A percentile compares a stretch with the other conserved stretches of the same genome.
Conservation (phyloP, 2,888 invertebrate genomes). For the Drosophila antonietae region DNA sequence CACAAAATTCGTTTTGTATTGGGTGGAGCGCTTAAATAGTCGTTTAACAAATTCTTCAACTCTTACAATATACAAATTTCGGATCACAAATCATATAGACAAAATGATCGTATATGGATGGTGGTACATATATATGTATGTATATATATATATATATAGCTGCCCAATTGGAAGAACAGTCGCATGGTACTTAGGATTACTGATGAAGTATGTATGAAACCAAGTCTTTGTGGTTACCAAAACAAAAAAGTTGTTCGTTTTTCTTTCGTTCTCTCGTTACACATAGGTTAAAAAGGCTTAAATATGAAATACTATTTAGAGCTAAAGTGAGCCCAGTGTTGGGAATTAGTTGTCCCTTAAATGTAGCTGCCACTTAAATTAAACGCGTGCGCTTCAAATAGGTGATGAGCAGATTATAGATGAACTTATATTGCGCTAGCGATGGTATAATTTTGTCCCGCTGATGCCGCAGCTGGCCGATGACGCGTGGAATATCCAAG, state of each 20-base stretch:
- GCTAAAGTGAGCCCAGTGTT: constrained; percentile 17
- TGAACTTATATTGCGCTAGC: constrained; percentile 94
- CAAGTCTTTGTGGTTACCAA: constrained; percentile 40
- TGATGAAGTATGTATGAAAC: constrained; percentile 17
- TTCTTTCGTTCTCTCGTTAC: constrained; percentile 6
- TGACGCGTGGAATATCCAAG: constrained; percentile 92
- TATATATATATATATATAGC: constrained; percentile 37
- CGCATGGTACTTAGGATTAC: constrained; percentile 25
- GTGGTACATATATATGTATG: constrained; percentile 23
- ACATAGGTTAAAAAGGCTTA: constrained; percentile 30
- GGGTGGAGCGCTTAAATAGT: constrained; percentile 50
- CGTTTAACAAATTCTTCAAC: constrained; percentile 52
- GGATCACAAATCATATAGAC: constrained; percentile 47
- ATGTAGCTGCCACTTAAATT: constrained; percentile 86
- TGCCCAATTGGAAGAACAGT: constrained; percentile 53
- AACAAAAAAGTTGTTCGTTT: constrained; percentile 49
- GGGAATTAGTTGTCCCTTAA: constrained; percentile 8
- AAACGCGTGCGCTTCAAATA: constrained; percentile 94
- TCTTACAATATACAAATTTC: constrained; percentile 44
- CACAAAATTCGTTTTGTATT: constrained; percentile 51
- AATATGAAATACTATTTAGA: constrained; percentile 54
- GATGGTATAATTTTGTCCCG: constrained; percentile 95
- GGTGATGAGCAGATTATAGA: constrained; percentile 93
- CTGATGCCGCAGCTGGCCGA: constrained; percentile 93
- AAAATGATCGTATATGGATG: constrained; percentile 42